A percentile compares a stretch with the other conserved stretches of the same genome.
Evolutionary conservation across 2,888 invertebrate genomes (phyloP).

Genomic region (Leptopilina myrica): DNA sequence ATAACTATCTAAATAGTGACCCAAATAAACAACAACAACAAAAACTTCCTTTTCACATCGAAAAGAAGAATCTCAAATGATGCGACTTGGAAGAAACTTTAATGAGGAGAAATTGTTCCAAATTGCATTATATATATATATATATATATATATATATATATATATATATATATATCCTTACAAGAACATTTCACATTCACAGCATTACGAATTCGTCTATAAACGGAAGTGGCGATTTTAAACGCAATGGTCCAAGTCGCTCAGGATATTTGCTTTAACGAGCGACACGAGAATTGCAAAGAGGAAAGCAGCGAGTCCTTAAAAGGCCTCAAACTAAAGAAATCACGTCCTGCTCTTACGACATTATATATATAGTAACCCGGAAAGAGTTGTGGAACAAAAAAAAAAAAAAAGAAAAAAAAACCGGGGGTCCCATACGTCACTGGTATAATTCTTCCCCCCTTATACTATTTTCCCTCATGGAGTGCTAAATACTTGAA

Average conservation of each 20-base stretch:
- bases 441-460: not conserved
- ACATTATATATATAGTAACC: constrained; percentile 52
- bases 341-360: constrained; percentile 64
- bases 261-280: constrained; percentile 71
- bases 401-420: constrained; percentile 28
- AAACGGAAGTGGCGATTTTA: constrained; percentile 65
- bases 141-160: too few species aligned
- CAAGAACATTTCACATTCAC: not conserved
- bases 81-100: not conserved
- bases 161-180: too few species aligned
- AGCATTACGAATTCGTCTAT: not conserved
- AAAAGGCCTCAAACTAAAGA: constrained; percentile 53
- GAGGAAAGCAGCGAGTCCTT: constrained; percentile 53
- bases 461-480: constrained; percentile 51
- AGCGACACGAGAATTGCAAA: constrained; percentile 49
- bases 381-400: constrained; percentile 46
- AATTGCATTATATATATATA: not conserved
- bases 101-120: not conserved
- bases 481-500: constrained; percentile 44
- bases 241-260: constrained; percentile 60
- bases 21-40: too few species aligned
- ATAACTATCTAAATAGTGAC: too few species aligned
- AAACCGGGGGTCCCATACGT: constrained; percentile 9
- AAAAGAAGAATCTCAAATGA: not conserved
- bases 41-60: too few species aligned